Conservation (phyloP, 2,888 invertebrate species). For the Acleris cristana region DNA sequence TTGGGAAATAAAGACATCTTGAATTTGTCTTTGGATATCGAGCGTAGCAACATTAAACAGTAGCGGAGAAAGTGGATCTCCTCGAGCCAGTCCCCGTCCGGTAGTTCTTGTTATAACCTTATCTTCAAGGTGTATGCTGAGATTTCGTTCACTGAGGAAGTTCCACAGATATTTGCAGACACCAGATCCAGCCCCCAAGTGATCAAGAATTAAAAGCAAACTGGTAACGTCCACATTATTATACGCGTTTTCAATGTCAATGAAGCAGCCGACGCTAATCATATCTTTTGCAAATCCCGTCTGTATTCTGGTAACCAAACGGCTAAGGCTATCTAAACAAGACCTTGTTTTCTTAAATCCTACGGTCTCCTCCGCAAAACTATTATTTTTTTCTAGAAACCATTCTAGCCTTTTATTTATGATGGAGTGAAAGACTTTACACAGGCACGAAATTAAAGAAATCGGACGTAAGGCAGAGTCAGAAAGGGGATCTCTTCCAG, state of each 20-base stretch:
- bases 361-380: slow-evolving; percentile 5
- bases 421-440: slow-evolving; percentile 41
- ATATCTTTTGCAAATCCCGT: not conserved
- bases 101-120: slow-evolving; percentile 3
- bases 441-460: slow-evolving; percentile 41
- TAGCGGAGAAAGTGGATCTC: slow-evolving; percentile 31
- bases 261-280: not conserved
- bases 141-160: not conserved
- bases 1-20: slow-evolving; percentile 18
- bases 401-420: slow-evolving; percentile 41
- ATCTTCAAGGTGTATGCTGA: not conserved
- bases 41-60: slow-evolving; percentile 31
- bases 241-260: not conserved
- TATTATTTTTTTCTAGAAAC: slow-evolving; percentile 33
- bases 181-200: not conserved
- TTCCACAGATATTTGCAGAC: not conserved
- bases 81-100: slow-evolving; percentile 21
- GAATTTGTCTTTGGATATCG: not conserved
- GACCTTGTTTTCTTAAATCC: slow-evolving; percentile 8
- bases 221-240: not conserved
- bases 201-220: not conserved
- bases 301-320: not conserved
- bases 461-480: slow-evolving; percentile 37
- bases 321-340: slow-evolving; percentile 3
- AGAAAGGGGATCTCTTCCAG: slow-evolving; percentile 10